Evolutionary conservation across 2,113 vertebrate species (phyloP), one percentile per base, ranked within the genome.

Genomic region (Gymnorhina tibicen): DNA sequence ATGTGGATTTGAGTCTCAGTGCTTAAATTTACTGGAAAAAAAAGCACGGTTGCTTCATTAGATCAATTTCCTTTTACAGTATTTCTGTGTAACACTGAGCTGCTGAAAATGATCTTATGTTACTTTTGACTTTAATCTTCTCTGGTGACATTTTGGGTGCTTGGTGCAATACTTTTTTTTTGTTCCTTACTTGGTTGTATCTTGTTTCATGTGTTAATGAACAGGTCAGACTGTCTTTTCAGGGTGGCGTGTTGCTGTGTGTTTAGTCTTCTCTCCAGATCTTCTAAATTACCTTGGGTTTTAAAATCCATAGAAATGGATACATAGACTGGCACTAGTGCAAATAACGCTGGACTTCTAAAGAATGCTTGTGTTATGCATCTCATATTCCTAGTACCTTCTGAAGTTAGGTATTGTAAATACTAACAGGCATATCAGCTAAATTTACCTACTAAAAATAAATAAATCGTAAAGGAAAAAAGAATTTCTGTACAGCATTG

Each of bases 391-490:
- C 84, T 87, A 69, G 75, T 89, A 92, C 50, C 77, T 87, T 18
- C 50, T 89, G 63, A 75, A 96, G 85, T 50, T 62, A 62, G 44
- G 7, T 68, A 23, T 74, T 95, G 60, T 39, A 70, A 87, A 81
- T 72, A 73, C 59, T 87, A 93, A 74, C 64, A 92, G 78, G 37
- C 68, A 70, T 96, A 89, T 92, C 46, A 89, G 27, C 47, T 85
- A n/a, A 79, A 77, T 85, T 82, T 93, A 55, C 74, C 28, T 89
- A 50, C 52, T 53, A 60, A 88, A 78, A 82, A 15, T 56, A 95
- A 53, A 94, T 87, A 94, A 95, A 96, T 78, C 33, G 2, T 94
- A 89, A 96, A 74, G 42, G 86, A 41, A 74, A 70, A 50, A 56
- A 68, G 39, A 47, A 24, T 39, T 86, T 62, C 49, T n/a, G 10